phyloP scores from a whole-genome alignment of 2,797 vertebrate genomes.

The Leuciscus waleckii region DNA sequence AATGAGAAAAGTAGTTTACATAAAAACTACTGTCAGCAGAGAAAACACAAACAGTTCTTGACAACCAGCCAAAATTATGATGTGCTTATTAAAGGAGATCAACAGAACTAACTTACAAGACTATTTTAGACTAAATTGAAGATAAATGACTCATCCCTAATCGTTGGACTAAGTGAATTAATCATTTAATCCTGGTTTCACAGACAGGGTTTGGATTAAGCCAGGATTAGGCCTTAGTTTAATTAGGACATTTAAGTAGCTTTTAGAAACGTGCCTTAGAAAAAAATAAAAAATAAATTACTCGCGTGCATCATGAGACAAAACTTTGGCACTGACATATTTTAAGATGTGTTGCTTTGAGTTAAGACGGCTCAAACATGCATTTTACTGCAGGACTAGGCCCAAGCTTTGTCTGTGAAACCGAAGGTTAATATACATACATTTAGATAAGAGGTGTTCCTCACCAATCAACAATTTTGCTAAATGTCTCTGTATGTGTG shows the following conservation, averaged over 20 bases:
- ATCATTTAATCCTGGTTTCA: background rate
- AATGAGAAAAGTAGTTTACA: background rate
- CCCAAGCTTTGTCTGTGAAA: no score
- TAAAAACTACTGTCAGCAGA: background rate
- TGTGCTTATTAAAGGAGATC: background rate
- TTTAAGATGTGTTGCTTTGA: no score
- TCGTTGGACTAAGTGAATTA: background rate
- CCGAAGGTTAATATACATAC: background rate
- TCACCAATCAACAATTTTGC: background rate
- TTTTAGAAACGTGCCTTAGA: no score
- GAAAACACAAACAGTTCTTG: background rate
- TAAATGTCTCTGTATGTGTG: background rate
- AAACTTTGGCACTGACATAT: no score
- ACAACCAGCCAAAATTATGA: background rate
- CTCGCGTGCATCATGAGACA: no score
- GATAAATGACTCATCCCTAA: background rate
- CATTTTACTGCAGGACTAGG: no score
- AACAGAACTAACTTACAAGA: background rate
- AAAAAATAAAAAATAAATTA: no score
- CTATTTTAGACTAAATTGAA: background rate
- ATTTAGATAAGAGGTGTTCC: background rate
- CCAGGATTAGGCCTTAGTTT: no score
- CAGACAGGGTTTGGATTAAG: no score
- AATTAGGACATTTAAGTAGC: no score
- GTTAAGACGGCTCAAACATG: no score